Conservation (phyloP, 2,888 invertebrate genomes). For the Loripinus fragilis region DNA sequence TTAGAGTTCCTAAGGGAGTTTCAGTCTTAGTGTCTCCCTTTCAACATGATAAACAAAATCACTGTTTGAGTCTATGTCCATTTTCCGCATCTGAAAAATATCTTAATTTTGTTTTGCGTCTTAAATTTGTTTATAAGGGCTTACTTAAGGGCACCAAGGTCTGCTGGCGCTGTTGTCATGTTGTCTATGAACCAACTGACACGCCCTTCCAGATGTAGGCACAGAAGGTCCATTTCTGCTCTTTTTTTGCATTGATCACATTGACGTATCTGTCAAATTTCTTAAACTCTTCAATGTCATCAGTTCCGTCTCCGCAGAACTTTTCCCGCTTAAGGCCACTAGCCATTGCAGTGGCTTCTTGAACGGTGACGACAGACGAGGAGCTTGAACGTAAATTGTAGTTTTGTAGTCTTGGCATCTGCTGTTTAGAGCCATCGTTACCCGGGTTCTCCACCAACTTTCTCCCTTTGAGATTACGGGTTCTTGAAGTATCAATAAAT, state of each 20-base stretch:
- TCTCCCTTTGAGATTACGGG: not conserved
- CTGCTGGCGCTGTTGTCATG: not conserved
- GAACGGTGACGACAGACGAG: not conserved
- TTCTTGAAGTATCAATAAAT: not conserved
- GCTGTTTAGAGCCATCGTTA: no score
- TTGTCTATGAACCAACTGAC: not conserved
- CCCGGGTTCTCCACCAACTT: not conserved
- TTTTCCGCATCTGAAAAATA: not conserved
- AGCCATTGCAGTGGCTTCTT: not conserved
- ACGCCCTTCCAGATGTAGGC: not conserved
- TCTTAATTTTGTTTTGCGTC: not conserved
- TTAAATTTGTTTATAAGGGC: not conserved
- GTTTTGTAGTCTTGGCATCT: not conserved
- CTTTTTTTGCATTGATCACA: not conserved
- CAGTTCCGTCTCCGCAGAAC: not conserved
- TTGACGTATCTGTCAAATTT: not conserved
- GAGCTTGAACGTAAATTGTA: not conserved
- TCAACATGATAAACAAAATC: not conserved
- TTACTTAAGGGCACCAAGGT: not conserved
- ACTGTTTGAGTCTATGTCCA: not conserved
- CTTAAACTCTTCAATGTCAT: not conserved
- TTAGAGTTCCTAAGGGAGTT: no score
- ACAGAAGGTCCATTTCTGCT: not conserved
- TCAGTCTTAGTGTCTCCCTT: no score
- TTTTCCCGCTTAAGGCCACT: not conserved